Evolutionary conservation across 2,888 invertebrate genomes (phyloP).

Genomic region (Cheilosia soror): DNA sequence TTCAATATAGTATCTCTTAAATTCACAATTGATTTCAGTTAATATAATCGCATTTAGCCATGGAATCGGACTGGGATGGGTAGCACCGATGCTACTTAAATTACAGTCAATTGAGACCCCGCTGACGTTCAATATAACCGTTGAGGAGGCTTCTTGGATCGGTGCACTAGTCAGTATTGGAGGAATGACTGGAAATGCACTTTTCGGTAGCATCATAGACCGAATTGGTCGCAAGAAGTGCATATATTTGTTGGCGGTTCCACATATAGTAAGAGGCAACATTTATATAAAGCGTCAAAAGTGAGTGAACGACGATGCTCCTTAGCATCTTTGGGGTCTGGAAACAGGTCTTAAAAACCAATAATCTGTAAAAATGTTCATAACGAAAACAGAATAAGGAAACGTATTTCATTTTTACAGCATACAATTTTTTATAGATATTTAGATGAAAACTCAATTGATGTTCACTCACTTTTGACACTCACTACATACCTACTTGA

Average conservation of each 20-base stretch:
- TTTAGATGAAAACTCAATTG: no score
- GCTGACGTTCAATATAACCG: constrained; percentile 78
- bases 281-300: no score
- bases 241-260: constrained; percentile 80
- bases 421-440: no score
- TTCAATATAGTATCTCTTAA: background rate
- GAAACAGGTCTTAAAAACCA: no score
- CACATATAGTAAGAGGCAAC: constrained; percentile 79
- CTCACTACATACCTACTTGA: no score
- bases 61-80: constrained; percentile 82
- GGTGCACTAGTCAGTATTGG: constrained; percentile 80
- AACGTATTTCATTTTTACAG: no score
- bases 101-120: constrained; percentile 78
- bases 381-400: no score
- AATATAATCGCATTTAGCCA: constrained; percentile 81
- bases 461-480: no score
- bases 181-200: constrained; percentile 80
- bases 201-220: constrained; percentile 79
- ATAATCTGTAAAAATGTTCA: no score
- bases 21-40: constrained; percentile 75
- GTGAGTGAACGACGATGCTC: no score
- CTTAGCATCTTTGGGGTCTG: no score
- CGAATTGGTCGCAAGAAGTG: constrained; percentile 80
- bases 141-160: constrained; percentile 82
- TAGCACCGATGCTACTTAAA: constrained; percentile 80